These are phyloP conservation scores for Diceros bicornis DNA, from an alignment of 2,797 vertebrate genomes.

Conservation along the genomic window DNA sequence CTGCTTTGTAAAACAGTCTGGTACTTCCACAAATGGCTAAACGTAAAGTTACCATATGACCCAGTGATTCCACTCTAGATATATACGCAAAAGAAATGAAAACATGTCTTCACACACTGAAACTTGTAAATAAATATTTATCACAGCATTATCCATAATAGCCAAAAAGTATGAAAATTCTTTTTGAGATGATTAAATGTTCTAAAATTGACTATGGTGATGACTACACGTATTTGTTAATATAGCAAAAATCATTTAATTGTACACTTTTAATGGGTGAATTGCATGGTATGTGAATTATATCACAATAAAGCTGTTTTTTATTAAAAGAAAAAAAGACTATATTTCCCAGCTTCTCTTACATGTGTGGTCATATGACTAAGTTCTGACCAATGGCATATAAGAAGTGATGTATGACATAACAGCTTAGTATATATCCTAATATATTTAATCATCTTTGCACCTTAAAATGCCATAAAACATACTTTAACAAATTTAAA, in stretches of 20 bases:
- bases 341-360: not conserved
- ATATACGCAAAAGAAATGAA: constrained; percentile 5
- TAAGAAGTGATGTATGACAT: not conserved
- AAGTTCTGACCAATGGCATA: not conserved
- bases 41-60: not conserved
- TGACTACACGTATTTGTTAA: not conserved
- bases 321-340: not conserved
- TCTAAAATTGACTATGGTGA: not conserved
- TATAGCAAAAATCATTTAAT: not conserved
- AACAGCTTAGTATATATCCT: not conserved
- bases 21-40: not conserved
- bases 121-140: not conserved
- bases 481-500: not conserved
- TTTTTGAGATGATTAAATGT: not conserved
- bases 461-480: not conserved
- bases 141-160: not conserved
- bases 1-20: not conserved
- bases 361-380: not conserved
- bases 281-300: not conserved
- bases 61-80: not conserved
- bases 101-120: not conserved
- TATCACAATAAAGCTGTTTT: not conserved
- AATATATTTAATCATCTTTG: not conserved
- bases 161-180: not conserved
- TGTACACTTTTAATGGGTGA: not conserved